A percentile compares a stretch with the other conserved stretches of the same genome.
Conservation (phyloP, 2,888 invertebrate genomes). For the Cryptus armator region DNA sequence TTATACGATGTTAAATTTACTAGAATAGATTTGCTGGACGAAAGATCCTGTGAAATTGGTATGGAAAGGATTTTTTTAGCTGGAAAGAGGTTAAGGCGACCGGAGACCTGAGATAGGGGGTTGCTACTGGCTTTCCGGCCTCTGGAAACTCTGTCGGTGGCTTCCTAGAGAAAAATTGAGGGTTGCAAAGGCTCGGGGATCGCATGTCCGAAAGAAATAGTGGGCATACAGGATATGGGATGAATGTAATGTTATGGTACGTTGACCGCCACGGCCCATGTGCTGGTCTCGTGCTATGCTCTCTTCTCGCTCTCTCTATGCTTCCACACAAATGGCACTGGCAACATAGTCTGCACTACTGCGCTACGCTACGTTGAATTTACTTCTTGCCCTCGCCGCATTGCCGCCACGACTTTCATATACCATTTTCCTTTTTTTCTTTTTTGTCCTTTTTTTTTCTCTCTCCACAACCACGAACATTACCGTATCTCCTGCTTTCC, state of each 20-base stretch:
- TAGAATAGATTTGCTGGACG: constrained; percentile 61
- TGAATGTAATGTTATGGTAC: constrained; percentile 84
- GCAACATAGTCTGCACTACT: constrained; percentile 66
- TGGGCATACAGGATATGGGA: constrained; percentile 77
- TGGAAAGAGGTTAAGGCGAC: constrained; percentile 61
- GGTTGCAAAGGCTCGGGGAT: constrained; percentile 60
- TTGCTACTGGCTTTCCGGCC: constrained; percentile 11
- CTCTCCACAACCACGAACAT: constrained; percentile 59
- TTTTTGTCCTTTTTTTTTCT: constrained; percentile 11
- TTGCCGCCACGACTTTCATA: constrained; percentile 64
- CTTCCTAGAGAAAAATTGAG: constrained; percentile 28
- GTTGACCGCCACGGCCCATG: constrained; percentile 83
- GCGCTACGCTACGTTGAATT: constrained; percentile 79
- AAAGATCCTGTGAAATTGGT: constrained; percentile 2
- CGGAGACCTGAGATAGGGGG: neutral
- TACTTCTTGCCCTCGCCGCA: constrained; percentile 73
- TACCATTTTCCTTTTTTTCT: constrained; percentile 58
- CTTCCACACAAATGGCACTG: constrained; percentile 46
- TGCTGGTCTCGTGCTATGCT: constrained; percentile 71
- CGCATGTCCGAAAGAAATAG: constrained; percentile 80
- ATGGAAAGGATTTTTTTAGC: constrained; percentile 29
- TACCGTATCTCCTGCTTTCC: constrained; percentile 64
- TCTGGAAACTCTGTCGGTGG: constrained; percentile 36
- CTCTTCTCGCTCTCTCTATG: constrained; percentile 33
- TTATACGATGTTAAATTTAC: constrained; percentile 58